Percentiles rank a stretch among this genome's conserved stretches.
Evolutionary conservation across 2,888 invertebrate genomes (phyloP).

Genomic region (Bugulina stolonifera): DNA sequence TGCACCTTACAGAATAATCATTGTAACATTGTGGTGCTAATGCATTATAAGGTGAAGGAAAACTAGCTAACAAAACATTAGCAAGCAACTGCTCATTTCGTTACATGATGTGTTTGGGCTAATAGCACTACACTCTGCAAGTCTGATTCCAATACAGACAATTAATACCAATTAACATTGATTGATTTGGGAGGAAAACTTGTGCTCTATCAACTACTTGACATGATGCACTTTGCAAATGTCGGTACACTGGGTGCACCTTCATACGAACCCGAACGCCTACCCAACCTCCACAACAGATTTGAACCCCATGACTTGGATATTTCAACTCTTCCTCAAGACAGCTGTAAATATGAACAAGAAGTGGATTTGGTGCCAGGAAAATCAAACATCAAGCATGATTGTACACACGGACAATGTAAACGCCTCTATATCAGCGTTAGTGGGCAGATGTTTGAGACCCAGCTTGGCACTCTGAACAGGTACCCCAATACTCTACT

Average conservation of each 20-base stretch:
- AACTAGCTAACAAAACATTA: too few relatives aligned
- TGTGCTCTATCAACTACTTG: background rate
- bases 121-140: too few relatives aligned
- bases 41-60: too few relatives aligned
- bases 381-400: constrained; percentile 30
- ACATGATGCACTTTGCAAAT: constrained; percentile 21
- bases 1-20: too few relatives aligned
- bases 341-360: constrained; percentile 8
- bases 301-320: constrained; percentile 15
- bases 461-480: constrained; percentile 47
- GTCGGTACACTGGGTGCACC: background rate
- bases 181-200: background rate
- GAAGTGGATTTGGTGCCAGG: constrained; percentile 18
- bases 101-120: too few relatives aligned
- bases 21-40: too few relatives aligned
- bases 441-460: constrained; percentile 49
- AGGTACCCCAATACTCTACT: constrained; percentile 47
- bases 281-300: background rate
- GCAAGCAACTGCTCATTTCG: too few relatives aligned
- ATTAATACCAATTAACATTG: background rate
- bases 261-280: background rate
- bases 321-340: background rate
- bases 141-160: too few relatives aligned
- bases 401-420: constrained; percentile 38
- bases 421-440: constrained; percentile 42